These are phyloP conservation scores for Orthonychiurus folsomi DNA, from an alignment of 2,888 invertebrate species.

Conservation along the genomic window DNA sequence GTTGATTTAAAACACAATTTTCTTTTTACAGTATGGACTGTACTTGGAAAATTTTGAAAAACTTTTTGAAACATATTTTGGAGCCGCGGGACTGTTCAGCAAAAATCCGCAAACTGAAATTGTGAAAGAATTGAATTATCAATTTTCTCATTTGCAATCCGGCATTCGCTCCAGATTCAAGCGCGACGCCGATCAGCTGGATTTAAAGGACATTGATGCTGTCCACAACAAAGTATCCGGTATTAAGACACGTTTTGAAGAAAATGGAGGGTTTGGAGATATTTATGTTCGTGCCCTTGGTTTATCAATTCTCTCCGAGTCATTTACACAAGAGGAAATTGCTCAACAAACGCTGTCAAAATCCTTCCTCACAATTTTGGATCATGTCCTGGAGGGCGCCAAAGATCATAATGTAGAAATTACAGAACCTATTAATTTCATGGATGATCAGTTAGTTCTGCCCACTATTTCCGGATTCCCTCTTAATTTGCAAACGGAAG, in stretches of 20 bases:
- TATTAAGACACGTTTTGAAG: background rate
- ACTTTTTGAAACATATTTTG: constrained; percentile 63
- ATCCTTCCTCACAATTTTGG: constrained; percentile 48
- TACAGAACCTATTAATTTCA: constrained; percentile 54
- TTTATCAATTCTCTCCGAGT: constrained; percentile 67
- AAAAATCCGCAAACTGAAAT: constrained; percentile 50
- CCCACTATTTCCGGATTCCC: constrained; percentile 80
- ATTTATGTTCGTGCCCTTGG: constrained; percentile 76
- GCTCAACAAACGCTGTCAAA: constrained; percentile 48
- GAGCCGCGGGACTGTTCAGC: constrained; percentile 57
- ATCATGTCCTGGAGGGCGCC: constrained; percentile 45
- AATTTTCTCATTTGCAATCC: constrained; percentile 43
- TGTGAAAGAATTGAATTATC: constrained; percentile 43
- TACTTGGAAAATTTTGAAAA: constrained; percentile 71
- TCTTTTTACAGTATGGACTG: constrained; percentile 50
- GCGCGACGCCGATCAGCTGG: constrained; percentile 42
- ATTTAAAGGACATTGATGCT: constrained; percentile 41
- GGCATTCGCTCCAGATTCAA: constrained; percentile 27
- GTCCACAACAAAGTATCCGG: constrained; percentile 7
- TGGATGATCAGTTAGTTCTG: constrained; percentile 69
- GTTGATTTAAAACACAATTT: constrained; percentile 14
- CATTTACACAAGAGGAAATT: constrained; percentile 43
- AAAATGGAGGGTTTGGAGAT: constrained; percentile 45
- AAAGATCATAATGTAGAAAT: constrained; percentile 50
- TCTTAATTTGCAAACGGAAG: constrained; percentile 63